A percentile compares a stretch with the other conserved stretches of the same genome.
These are phyloP conservation scores for Laspeyria flexula DNA, from an alignment of 2,888 invertebrate species.

Conservation along the genomic window DNA sequence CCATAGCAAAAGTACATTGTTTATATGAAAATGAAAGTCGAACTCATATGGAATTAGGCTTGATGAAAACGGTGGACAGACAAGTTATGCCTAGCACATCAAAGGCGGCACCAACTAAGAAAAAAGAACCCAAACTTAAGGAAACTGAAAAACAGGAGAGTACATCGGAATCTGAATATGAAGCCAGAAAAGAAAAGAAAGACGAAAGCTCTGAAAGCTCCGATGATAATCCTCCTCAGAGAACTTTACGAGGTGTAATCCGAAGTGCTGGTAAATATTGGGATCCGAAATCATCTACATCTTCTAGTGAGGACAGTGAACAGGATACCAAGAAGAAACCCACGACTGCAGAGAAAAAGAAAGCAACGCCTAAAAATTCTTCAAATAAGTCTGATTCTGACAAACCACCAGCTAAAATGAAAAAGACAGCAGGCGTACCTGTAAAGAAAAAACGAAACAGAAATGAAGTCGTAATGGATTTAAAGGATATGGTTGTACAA, in stretches of 20 bases:
- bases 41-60: slow-evolving; percentile 88
- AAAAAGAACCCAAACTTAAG: slow-evolving; percentile 74
- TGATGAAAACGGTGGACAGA: slow-evolving; percentile 79
- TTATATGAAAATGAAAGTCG: slow-evolving; percentile 95
- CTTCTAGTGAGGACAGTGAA: slow-evolving; percentile 86
- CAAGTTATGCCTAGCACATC: slow-evolving; percentile 83
- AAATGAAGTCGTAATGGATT: slow-evolving; percentile 90
- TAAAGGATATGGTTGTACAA: slow-evolving; percentile 94
- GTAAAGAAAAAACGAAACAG: slow-evolving; percentile 86
- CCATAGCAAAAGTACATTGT: slow-evolving; percentile 95
- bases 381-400: slow-evolving; percentile 81
- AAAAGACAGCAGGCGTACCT: slow-evolving; percentile 73
- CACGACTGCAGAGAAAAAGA: slow-evolving; percentile 72
- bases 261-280: slow-evolving; percentile 93
- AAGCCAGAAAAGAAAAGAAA: slow-evolving; percentile 72
- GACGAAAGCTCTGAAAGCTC: slow-evolving; percentile 80
- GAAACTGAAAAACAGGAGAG: slow-evolving; percentile 76
- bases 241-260: slow-evolving; percentile 89
- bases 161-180: slow-evolving; percentile 82
- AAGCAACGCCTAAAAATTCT: slow-evolving; percentile 59
- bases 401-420: slow-evolving; percentile 77
- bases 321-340: slow-evolving; percentile 74
- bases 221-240: slow-evolving; percentile 83
- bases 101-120: slow-evolving; percentile 74
- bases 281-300: slow-evolving; percentile 91